Conservation (phyloP, 1,140 invertebrate genomes). For the Onthophagus taurus region DNA sequence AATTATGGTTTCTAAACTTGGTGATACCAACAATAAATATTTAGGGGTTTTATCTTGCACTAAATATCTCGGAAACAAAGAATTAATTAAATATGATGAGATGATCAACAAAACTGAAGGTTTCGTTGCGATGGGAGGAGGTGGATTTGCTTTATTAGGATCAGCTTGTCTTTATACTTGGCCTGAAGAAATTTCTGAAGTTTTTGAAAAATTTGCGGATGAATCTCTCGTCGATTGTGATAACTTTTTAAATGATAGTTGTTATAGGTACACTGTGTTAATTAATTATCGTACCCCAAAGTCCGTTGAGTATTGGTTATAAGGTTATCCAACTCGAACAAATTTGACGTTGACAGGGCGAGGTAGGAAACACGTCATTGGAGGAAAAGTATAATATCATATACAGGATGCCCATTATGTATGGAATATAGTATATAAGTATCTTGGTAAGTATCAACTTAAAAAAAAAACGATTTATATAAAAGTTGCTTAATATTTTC, state of each 20-base stretch:
- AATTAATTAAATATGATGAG: constrained; percentile 55
- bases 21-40: constrained; percentile 63
- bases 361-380: too few relatives aligned
- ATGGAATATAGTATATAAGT: too few relatives aligned
- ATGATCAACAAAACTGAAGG: constrained; percentile 66
- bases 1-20: constrained; percentile 19
- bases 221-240: constrained; percentile 45
- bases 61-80: constrained; percentile 55
- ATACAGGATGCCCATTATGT: too few relatives aligned
- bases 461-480: too few relatives aligned
- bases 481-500: too few relatives aligned
- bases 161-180: constrained; percentile 85
- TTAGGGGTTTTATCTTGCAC: constrained; percentile 85
- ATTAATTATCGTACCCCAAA: too few relatives aligned
- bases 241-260: constrained; percentile 67
- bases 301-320: too few relatives aligned
- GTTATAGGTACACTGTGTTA: constrained; percentile 49
- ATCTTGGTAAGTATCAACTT: too few relatives aligned
- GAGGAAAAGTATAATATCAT: too few relatives aligned
- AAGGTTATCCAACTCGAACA: too few relatives aligned
- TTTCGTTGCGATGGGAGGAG: constrained; percentile 80
- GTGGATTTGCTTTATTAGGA: constrained; percentile 83
- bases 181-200: constrained; percentile 64
- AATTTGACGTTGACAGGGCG: too few relatives aligned
- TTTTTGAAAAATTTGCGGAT: constrained; percentile 49